These are phyloP conservation scores for Pseudococcus viburni DNA, from an alignment of 2,888 invertebrate species.

Conservation along the genomic window DNA sequence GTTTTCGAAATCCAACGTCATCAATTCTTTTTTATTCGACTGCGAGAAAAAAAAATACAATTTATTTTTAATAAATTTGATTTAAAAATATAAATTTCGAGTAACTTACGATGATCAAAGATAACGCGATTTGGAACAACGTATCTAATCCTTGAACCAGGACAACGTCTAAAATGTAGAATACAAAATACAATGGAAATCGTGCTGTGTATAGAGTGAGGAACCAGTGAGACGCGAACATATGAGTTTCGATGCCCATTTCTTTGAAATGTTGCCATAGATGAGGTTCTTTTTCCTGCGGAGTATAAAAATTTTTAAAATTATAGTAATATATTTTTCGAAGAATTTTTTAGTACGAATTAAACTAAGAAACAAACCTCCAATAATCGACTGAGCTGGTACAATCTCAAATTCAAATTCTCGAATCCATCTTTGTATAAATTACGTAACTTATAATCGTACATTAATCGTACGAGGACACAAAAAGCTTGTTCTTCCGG, in stretches of 20 bases:
- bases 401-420: slow-evolving; percentile 92
- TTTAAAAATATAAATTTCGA: background rate
- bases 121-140: slow-evolving; percentile 95
- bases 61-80: background rate
- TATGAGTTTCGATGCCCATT: slow-evolving; percentile 94
- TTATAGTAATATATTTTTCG: too few relatives aligned
- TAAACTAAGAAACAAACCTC: slow-evolving; percentile 76
- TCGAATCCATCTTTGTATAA: slow-evolving; percentile 98
- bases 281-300: slow-evolving; percentile 85
- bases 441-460: slow-evolving; percentile 93
- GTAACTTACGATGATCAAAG: slow-evolving; percentile 84
- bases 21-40: slow-evolving; percentile 89
- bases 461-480: slow-evolving; percentile 96
- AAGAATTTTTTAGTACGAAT: background rate
- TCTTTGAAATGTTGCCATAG: slow-evolving; percentile 86
- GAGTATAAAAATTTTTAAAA: slow-evolving; percentile 68
- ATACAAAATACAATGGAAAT: slow-evolving; percentile 96
- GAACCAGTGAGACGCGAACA: slow-evolving; percentile 99
- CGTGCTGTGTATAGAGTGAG: slow-evolving; percentile 99
- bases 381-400: slow-evolving; percentile 94
- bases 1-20: slow-evolving; percentile 96
- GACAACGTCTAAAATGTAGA: slow-evolving; percentile 97
- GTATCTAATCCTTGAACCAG: slow-evolving; percentile 94
- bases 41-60: slow-evolving; percentile 69
- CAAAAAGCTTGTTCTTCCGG: slow-evolving; percentile 99